phyloP scores from a whole-genome alignment of 2,113 vertebrate species.

The Poeciliopsis turrubarensis region DNA sequence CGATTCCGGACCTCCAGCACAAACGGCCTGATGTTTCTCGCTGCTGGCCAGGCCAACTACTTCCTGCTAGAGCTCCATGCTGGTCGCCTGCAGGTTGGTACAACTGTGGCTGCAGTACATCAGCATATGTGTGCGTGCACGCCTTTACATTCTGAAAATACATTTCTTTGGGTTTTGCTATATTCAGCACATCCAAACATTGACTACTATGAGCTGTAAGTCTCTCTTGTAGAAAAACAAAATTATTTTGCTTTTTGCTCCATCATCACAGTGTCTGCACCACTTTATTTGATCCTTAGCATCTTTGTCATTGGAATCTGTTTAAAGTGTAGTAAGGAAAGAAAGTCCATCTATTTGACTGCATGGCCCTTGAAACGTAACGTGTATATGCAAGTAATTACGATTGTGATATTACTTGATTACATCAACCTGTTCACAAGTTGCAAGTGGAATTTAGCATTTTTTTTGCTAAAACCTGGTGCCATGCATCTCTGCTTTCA shows the following conservation, averaged over 20 bases:
- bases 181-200: neutral
- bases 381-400: no score
- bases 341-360: no score
- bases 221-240: constrained; percentile 24
- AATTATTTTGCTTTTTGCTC: neutral
- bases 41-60: constrained; percentile 82
- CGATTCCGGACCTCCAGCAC: constrained; percentile 87
- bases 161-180: constrained; percentile 15
- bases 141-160: constrained; percentile 4
- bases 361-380: no score
- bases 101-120: constrained; percentile 49
- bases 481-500: no score
- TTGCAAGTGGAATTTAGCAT: no score
- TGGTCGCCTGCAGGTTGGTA: constrained; percentile 83
- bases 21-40: constrained; percentile 88
- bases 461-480: no score
- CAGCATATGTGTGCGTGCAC: constrained; percentile 45
- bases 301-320: neutral
- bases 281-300: neutral
- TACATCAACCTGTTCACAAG: no score
- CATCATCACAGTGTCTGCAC: neutral
- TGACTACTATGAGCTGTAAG: constrained; percentile 38
- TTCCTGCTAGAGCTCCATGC: constrained; percentile 84
- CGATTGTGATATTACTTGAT: no score
- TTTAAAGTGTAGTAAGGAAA: no score